Base-by-base conservation (phyloP, 1,140 invertebrate species). In the Drosophila biarmipes region DNA sequence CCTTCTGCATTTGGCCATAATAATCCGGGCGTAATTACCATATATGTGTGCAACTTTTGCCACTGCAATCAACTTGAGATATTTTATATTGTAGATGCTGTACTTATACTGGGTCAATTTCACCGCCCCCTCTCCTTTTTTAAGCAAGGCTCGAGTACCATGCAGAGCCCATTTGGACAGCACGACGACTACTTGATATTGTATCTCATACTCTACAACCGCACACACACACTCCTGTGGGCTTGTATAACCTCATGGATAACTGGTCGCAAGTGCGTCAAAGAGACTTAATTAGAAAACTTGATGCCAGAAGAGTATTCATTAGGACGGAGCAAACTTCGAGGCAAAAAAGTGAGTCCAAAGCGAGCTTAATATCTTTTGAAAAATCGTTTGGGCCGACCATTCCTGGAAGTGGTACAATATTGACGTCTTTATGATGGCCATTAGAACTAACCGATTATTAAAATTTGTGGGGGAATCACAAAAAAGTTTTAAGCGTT, bases 21-120 rank as follows among this genome's bases (percentile, higher is more conserved):
- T 71, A 80, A 80, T 71, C 71, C 77, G 73, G 56, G 52, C 69
- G 54, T 84, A 84, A 84, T 84, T 79, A 84, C 80, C 80, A 73
- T 84, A 79, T 84, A 84, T 63, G 80, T 84, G 66, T 66, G 69
- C 67, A 51, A 69, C 64, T 69, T 72, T 72, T 68, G 74, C 42
- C 69, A 66, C 48, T 67, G 59, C 75, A 69, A 74, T 75, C 64
- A 73, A 59, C 64, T 74, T 57, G 79, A 69, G 69, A 78, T 82
- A 59, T 77, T 66, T 67, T 80, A 52, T 63, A 59, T 34, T 42
- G 11, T 49, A 15, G 49, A 49, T 29, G 35, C 62, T 24, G 35
- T 19, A 55, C 63, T 68, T 77, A 67, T 72, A 73, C 38, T 76
- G 54, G 55, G 51, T 68, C 58, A 67, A 67, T 67, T 67, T 52